Base-by-base conservation (phyloP, 2,797 vertebrate genomes). In the Takifugu ocellatus region DNA sequence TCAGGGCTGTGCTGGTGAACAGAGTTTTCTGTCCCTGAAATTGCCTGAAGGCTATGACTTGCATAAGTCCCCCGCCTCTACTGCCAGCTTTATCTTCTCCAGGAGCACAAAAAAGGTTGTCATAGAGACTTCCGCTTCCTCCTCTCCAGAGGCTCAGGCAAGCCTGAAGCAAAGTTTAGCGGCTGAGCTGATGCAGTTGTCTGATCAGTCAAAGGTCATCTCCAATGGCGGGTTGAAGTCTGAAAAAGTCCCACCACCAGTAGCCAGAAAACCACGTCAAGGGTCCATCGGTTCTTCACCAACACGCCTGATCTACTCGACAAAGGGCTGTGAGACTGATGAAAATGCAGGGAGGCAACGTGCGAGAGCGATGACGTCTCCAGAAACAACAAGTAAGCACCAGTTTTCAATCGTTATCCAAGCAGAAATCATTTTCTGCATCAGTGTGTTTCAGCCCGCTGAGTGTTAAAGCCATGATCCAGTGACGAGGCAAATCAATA, bases 61-160 rank as follows among this genome's bases (percentile, higher is more conserved):
- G 54, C 84, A 78, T 60, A 95, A 91, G 70, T 94, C 94, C 0
- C 88, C 94, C 1, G 93, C 94, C 51, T 96, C 94, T 14, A 94
- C 92, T 0, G 96, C 97, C 72, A 98, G 96, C 81, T 99, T 98
- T 68, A 97, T 98, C 85, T 98, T 99, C 56, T 93, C 96, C 51
- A 94, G 91, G 80, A 94, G 93, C 82, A 86, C 94, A 64, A 96
- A 91, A 82, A 97, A 92, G 74, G 79, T 94, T 36, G 88, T 95
- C 53, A 88, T 96, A 1, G 95, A 98, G 71, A 89, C 92, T 0
- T 63, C 92, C 1, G 45, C 52, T 0, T 17, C 72, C 0, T 77
- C 89, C 8, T 92, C 90, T 9, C 85, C 92, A 0, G 93, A 96
- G 61, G 78, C 77, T 0, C 94, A 94, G 74, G 89, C 89, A 0